phyloP scores from a whole-genome alignment of 2,113 vertebrate genomes.

The Pogona vitticeps region DNA sequence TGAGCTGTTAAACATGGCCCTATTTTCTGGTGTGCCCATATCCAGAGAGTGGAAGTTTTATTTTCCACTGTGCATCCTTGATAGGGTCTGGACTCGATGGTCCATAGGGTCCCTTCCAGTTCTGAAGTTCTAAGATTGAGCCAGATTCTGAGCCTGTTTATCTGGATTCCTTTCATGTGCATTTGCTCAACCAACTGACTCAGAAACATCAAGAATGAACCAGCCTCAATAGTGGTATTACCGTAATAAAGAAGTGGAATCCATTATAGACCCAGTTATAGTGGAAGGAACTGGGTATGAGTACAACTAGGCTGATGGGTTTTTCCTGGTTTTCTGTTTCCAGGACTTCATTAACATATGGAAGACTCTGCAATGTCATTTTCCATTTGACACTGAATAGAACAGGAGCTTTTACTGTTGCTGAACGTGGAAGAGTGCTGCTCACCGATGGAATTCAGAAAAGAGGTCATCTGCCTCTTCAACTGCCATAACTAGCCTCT shows the following conservation, averaged over 20 bases:
- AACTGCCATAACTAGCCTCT: background rate
- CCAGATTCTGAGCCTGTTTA: no score
- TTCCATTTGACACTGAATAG: background rate
- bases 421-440: background rate
- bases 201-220: background rate
- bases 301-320: no score
- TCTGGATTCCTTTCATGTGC: no score
- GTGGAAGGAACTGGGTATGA: no score
- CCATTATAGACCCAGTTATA: background rate
- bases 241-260: background rate
- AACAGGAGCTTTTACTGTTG: constrained; percentile 8
- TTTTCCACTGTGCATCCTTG: no score
- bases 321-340: background rate
- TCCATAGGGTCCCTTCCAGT: no score
- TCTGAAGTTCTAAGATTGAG: no score
- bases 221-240: background rate
- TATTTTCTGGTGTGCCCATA: no score
- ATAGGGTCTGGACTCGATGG: no score
- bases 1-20: no score
- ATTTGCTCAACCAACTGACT: no score
- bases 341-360: background rate
- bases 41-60: no score
- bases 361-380: background rate
- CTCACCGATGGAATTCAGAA: background rate
- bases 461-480: constrained; percentile 19